These are phyloP conservation scores for Siderastrea radians DNA, from an alignment of 92 coral and sea anemone genomes.

Conservation along the genomic window DNA sequence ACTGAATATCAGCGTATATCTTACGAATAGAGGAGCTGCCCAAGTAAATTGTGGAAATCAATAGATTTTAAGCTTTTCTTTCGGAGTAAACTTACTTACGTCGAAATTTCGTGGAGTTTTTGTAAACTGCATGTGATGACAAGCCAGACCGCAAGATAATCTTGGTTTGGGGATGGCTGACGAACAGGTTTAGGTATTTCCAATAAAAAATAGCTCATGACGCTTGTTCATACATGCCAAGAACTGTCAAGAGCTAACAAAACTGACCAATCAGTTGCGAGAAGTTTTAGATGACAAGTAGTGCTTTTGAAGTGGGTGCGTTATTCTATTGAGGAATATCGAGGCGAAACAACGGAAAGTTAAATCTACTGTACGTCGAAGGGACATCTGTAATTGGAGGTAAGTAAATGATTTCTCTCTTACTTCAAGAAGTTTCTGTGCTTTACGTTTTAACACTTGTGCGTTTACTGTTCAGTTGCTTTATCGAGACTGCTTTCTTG, in stretches of 20 bases:
- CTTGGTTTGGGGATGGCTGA: not conserved
- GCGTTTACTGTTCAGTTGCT: not conserved
- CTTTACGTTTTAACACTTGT: not conserved
- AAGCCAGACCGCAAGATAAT: too few relatives aligned
- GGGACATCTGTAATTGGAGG: not conserved
- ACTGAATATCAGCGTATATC: too few relatives aligned
- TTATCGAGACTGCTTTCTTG: not conserved
- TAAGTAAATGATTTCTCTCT: not conserved
- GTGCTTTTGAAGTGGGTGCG: not conserved
- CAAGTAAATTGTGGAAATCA: too few relatives aligned
- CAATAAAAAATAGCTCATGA: not conserved
- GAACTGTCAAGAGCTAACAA: constrained; percentile 1
- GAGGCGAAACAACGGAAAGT: not conserved
- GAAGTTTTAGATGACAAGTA: not conserved
- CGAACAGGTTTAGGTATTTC: not conserved
- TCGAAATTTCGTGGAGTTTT: too few relatives aligned
- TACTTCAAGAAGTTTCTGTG: not conserved
- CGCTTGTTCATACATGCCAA: not conserved
- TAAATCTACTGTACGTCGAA: not conserved
- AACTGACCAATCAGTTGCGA: not conserved
- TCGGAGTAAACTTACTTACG: too few relatives aligned
- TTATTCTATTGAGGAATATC: not conserved
- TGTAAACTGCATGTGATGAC: too few relatives aligned
- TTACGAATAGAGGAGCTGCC: too few relatives aligned
- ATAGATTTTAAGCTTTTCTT: too few relatives aligned